Percentiles rank a stretch among this genome's conserved stretches.
Evolutionary conservation across 2,113 vertebrate genomes (phyloP).

Genomic region (Hemiprocne comata): DNA sequence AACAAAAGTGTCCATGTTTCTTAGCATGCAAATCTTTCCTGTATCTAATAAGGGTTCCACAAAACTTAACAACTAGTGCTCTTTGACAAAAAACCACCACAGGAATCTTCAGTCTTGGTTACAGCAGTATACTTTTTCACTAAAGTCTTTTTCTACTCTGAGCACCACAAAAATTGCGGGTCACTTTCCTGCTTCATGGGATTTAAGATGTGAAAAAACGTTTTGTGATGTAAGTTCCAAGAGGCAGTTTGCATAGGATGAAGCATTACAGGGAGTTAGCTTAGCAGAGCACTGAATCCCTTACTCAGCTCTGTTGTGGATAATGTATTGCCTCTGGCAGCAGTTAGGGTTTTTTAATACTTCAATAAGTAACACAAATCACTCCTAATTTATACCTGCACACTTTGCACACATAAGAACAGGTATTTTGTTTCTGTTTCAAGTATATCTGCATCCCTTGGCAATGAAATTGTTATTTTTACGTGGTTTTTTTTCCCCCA

Average conservation of each 20-base stretch:
- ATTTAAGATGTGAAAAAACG: neutral
- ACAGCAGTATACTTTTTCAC: neutral
- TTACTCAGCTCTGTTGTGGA: neutral
- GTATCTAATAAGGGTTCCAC: neutral
- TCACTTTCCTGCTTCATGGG: neutral
- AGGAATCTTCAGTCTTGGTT: neutral
- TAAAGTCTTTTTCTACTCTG: neutral
- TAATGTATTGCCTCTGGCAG: neutral
- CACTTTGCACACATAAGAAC: neutral
- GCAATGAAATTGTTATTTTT: neutral
- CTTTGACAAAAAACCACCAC: neutral
- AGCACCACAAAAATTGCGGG: neutral
- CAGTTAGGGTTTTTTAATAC: neutral
- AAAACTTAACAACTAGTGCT: neutral
- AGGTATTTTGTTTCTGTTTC: constrained; percentile 21
- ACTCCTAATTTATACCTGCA: neutral
- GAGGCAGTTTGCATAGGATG: neutral
- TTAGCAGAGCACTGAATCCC: neutral
- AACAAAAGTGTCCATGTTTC: neutral
- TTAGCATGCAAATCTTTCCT: neutral
- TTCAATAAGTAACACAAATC: neutral
- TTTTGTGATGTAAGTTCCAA: neutral
- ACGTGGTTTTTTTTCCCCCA: no score
- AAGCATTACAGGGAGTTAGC: neutral
- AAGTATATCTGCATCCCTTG: neutral